These are phyloP conservation scores for Corynorhinus townsendii DNA, from an alignment of 2,113 vertebrate species.

Conservation along the genomic window DNA sequence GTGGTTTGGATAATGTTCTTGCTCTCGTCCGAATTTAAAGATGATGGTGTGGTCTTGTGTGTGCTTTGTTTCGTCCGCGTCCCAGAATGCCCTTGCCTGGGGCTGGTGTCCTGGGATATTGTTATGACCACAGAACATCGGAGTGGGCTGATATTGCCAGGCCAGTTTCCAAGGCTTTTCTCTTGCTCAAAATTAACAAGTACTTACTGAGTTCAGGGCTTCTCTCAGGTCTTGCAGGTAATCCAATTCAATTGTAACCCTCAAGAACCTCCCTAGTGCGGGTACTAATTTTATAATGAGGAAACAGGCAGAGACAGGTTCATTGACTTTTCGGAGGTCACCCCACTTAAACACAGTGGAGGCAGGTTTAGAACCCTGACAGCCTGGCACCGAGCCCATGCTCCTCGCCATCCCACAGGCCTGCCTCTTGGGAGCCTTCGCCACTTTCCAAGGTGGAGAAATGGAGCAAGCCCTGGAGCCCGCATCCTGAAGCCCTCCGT, in stretches of 20 bases:
- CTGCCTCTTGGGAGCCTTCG: neutral
- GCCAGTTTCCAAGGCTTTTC: neutral
- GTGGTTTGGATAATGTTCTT: neutral
- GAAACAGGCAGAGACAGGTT: neutral
- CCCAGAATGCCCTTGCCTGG: neutral
- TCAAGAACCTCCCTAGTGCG: neutral
- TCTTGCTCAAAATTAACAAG: neutral
- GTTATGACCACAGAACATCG: neutral
- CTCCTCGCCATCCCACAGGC: too few species aligned
- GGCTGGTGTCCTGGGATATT: neutral
- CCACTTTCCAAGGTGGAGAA: neutral
- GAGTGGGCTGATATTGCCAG: neutral
- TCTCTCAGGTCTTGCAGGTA: neutral
- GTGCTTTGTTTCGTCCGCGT: neutral
- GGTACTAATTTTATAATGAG: neutral
- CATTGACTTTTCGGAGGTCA: neutral
- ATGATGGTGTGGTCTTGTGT: neutral
- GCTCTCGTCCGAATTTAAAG: neutral
- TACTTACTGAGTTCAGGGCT: too few species aligned
- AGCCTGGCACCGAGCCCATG: neutral
- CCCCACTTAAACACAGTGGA: neutral
- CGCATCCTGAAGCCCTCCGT: too few species aligned
- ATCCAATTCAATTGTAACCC: neutral
- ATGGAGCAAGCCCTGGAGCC: too few species aligned
- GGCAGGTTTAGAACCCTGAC: neutral